Evolutionary conservation across 1,140 invertebrate species (phyloP), one percentile per base, ranked within the genome.

Genomic region (Leucophenga varia): DNA sequence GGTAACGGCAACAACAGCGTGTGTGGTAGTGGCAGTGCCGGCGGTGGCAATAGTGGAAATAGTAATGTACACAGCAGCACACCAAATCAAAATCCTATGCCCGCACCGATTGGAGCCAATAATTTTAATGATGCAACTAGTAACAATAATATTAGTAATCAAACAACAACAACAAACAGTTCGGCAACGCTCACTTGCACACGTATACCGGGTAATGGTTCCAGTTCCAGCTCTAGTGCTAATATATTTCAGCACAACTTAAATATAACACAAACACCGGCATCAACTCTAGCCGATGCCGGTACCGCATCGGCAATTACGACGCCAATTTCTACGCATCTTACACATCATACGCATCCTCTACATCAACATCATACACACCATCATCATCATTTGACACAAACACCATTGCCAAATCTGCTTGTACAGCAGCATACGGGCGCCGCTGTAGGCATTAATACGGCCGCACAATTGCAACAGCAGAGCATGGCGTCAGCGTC

Each of bases 341-440:
- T n/a, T n/a, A 40, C 9, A 6, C 48, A 18, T 17, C 40, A 36
- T n/a, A 36, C 43, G 21, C 59, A 57, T 32, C 53, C 49, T 16
- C 32, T 18, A 17, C 54, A 56, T 30, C 55, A 55, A 16, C 46
- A 47, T 8, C 57, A 63, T 17, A 40, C 35, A 5, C 47, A 49
- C 8, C 59, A 61, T 19, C 59, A 59, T n/a, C 49, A 57, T 34
- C 63, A 71, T 16, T 32, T 63, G 35, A 25, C 59, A 14, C 68
- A 65, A 30, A 18, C 54, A 31, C 20, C 46, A 12, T 9, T 63
- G 52, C 64, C 69, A 8, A 72, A 69, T 55, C 49, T 69, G 4
- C 39, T 72, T 8, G 59, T 72, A 44, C 61, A 72, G 31, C 69
- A 72, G 38, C 61, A 72, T 30, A 43, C 51, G 8, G 31, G 41